Evolutionary conservation across 2,797 vertebrate genomes (phyloP), one percentile per base, ranked within the genome.

Genomic region (Anguilla anguilla): DNA sequence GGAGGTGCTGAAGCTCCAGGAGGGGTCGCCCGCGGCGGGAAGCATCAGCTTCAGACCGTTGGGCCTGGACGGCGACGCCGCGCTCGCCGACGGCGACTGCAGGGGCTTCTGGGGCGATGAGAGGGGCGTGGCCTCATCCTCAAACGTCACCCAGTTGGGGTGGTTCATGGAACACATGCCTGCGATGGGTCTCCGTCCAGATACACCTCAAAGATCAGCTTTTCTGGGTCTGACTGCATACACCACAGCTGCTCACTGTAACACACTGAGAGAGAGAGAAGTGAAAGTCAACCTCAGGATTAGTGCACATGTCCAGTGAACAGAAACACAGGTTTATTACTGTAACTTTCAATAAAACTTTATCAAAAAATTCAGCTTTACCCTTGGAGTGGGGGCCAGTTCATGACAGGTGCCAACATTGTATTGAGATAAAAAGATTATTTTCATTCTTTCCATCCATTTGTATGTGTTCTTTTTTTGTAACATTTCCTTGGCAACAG

Each of bases 81-180:
- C 95, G 92, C 89, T 96, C 89, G 91, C 88, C 61, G 88, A 89
- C 2, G 94, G 91, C 59, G 95, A 93, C 85, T 92, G 91, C 13
- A 91, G 77, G 74, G 93, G 88, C 92, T 97, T 98, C 91, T 95
- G 97, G 91, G 97, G 95, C 0, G 97, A 95, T 0, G 97, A 94
- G 88, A 97, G 95, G 1, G 96, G 90, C 0, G 95, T 92, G 74
- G 95, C 96, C 0, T 99, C 98, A 81, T 99, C 99, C 77, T 99
- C 99, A 87, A 99, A 99, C 2, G 97, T 99, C 91, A 99, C 98
- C 99, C 98, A 99, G 89, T 97, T 98, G 85, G 97, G 96, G 91
- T 97, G 97, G 93, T 98, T 99, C 61, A 96, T 96, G 86, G 98
- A 99, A 90, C 96, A 99, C 98, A 98, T 99, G 91, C 94, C 96